Evolutionary conservation across 2,113 vertebrate genomes (phyloP).

Genomic region (Macroglossus sobrinus): DNA sequence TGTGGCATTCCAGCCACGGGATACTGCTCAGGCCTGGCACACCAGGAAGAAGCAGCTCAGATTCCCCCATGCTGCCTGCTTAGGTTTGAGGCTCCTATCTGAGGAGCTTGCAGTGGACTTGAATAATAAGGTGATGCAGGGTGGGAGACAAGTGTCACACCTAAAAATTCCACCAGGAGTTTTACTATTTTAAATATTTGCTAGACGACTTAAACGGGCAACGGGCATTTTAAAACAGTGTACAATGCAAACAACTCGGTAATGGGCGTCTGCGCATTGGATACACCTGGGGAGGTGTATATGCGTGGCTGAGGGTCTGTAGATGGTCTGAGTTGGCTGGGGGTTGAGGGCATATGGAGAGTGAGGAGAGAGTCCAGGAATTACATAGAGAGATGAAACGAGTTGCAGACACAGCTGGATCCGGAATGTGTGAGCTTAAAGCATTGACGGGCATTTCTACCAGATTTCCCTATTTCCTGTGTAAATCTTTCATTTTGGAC

Average conservation of each 20-base stretch:
- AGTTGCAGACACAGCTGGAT: conserved; percentile 40
- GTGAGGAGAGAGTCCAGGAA: not conserved
- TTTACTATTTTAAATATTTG: conserved; percentile 65
- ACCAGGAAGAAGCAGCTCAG: not conserved
- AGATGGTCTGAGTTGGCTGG: not conserved
- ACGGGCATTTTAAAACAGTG: conserved; percentile 59
- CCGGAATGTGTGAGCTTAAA: not conserved
- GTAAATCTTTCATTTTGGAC: conserved; percentile 1
- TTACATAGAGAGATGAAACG: not conserved
- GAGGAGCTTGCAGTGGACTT: not conserved
- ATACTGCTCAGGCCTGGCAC: not conserved
- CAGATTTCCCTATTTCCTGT: conserved; percentile 13
- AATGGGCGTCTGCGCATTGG: conserved; percentile 4
- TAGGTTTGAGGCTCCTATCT: not conserved
- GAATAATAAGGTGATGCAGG: not conserved
- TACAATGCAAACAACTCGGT: conserved; percentile 8
- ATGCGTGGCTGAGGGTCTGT: not conserved
- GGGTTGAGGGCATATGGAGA: not conserved
- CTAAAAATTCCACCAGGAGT: conserved; percentile 18
- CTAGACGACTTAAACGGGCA: not conserved
- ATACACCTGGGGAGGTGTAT: not conserved
- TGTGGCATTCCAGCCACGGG: not conserved
- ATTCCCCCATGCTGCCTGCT: not conserved
- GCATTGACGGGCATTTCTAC: not conserved
- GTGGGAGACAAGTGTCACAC: conserved; percentile 13